Percentiles rank a stretch among this genome's conserved stretches.
Conservation (phyloP, 2,888 invertebrate genomes). For the Macropis europaea region DNA sequence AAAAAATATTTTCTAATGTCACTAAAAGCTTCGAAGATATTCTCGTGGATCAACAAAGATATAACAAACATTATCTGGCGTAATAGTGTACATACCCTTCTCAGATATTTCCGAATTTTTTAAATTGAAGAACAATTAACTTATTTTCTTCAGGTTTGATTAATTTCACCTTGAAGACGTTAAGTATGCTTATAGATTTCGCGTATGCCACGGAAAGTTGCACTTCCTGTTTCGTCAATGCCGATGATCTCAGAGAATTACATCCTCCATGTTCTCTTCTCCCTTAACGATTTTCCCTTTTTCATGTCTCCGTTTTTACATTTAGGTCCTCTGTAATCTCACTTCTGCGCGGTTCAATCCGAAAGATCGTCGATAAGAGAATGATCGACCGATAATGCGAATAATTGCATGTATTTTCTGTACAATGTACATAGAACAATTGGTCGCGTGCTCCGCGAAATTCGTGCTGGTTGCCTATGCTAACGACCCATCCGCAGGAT, state of each 20-base stretch:
- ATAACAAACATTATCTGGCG: too few species aligned
- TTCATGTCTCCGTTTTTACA: not conserved
- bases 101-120: too few species aligned
- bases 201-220: constrained; percentile 56
- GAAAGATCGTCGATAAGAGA: too few species aligned
- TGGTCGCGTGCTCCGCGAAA: constrained; percentile 46
- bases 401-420: constrained; percentile 32
- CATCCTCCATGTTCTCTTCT: not conserved
- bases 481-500: constrained; percentile 19
- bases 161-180: too few species aligned
- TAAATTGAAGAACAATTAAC: too few species aligned
- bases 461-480: constrained; percentile 38
- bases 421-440: constrained; percentile 24
- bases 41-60: too few species aligned
- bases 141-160: too few species aligned
- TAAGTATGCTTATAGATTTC: constrained; percentile 28
- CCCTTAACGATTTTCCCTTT: not conserved
- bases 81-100: too few species aligned
- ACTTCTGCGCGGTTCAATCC: too few species aligned
- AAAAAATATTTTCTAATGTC: too few species aligned
- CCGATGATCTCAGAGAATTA: constrained; percentile 41
- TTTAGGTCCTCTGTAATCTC: not conserved
- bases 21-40: too few species aligned
- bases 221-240: constrained; percentile 45
- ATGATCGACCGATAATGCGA: constrained; percentile 22